Evolutionary conservation across 1,140 invertebrate species (phyloP).

Genomic region (Tetramorium alpestre): DNA sequence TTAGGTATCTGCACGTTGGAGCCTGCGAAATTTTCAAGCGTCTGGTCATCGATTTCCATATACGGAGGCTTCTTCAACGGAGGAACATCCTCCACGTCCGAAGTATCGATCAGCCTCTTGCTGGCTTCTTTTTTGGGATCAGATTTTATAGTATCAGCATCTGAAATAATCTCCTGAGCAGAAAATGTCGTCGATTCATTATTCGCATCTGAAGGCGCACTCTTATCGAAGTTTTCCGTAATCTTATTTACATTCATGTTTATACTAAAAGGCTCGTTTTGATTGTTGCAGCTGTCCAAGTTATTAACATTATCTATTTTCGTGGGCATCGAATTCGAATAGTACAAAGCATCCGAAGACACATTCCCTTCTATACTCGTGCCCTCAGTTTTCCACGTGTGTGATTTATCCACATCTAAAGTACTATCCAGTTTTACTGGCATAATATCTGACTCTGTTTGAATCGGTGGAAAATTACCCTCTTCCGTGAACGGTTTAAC

Average conservation of each 20-base stretch:
- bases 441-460: constrained; percentile 35
- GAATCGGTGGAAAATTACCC: constrained; percentile 8
- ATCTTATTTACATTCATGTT: constrained; percentile 41
- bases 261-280: constrained; percentile 50
- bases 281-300: constrained; percentile 62
- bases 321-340: constrained; percentile 45
- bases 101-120: constrained; percentile 66
- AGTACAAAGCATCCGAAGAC: constrained; percentile 43
- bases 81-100: constrained; percentile 71
- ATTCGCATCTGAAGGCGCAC: background rate
- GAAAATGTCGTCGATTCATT: constrained; percentile 20
- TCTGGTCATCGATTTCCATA: constrained; percentile 48
- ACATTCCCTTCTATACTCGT: constrained; percentile 35
- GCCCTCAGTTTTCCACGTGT: constrained; percentile 51
- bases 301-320: constrained; percentile 52
- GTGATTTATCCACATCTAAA: constrained; percentile 38
- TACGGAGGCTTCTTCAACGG: constrained; percentile 72
- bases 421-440: constrained; percentile 59
- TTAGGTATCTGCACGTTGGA: constrained; percentile 34
- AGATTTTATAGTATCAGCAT: constrained; percentile 30
- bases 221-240: constrained; percentile 33
- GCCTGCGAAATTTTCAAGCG: constrained; percentile 24
- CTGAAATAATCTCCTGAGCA: constrained; percentile 17
- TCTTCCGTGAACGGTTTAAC: constrained; percentile 42
- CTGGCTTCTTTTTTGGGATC: constrained; percentile 74